Evolutionary conservation across 2,888 invertebrate genomes (phyloP), one percentile per base, ranked within the genome.

Genomic region (Drosophila phalerata): DNA sequence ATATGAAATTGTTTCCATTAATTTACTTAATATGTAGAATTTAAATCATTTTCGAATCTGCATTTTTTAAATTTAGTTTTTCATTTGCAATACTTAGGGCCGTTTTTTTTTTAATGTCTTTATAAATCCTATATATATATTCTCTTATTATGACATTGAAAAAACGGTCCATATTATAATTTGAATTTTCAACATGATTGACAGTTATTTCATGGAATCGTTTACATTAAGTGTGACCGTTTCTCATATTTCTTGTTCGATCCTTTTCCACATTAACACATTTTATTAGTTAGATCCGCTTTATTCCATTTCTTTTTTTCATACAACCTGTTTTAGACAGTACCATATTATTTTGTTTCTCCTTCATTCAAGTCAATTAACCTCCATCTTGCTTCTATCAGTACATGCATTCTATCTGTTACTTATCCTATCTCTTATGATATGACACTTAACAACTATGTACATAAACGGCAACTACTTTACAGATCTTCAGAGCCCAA

Each of bases 401-500:
- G 34, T 32, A n/a, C 17, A 43, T 6, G 9, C 15, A 43, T 38
- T 34, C 30, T 75, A 19, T 42, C 13, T 53, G 52, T 61, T 60
- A 34, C 48, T 64, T 48, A 57, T 37, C 37, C 47, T 81, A 53
- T 62, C 34, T 73, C 43, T 47, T n/a, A 56, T 53, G 22, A 22
- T 61, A 32, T 56, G 45, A 69, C 51, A 68, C 40, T 40, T 56
- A 15, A 38, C 66, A 65, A 52, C 56, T 52, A n/a, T 37, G 37
- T n/a, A 73, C 47, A 52, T 57, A 37, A 51, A 69, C 65, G 71
- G 79, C 58, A 75, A 73, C 64, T 84, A 76, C 75, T 76, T 89
- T 87, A 56, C 78, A 91, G 91, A 66, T 91, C 84, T 68, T 88
- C 92, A 71, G 93, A 93, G 64, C 91, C 91, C 56, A 92, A 93